These are phyloP conservation scores for Xiphophorus maculatus DNA, from an alignment of 2,113 vertebrate genomes.

Conservation along the genomic window DNA sequence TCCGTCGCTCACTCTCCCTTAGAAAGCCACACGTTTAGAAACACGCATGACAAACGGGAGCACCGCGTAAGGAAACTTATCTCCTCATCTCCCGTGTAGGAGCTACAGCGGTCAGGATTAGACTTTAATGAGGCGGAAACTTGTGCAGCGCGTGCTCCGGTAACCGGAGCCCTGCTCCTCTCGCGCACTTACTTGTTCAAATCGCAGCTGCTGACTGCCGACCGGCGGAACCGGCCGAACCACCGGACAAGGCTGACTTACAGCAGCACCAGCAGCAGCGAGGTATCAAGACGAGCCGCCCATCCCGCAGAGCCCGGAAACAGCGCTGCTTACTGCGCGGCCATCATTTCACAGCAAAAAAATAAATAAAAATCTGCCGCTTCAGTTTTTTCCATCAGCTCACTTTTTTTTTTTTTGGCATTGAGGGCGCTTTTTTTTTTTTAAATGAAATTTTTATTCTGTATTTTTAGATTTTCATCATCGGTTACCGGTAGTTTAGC, in stretches of 20 bases:
- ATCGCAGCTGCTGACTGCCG: constrained; percentile 20
- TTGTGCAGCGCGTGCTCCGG: neutral
- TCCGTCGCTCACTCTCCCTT: constrained; percentile 6
- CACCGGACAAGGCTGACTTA: neutral
- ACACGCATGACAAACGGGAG: neutral
- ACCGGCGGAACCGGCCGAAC: constrained; percentile 15
- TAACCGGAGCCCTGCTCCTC: neutral
- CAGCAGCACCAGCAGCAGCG: neutral
- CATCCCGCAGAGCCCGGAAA: constrained; percentile 12
- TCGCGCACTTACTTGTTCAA: constrained; percentile 38
- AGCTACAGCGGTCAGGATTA: neutral
- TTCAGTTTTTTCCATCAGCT: neutral
- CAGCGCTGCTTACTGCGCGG: constrained; percentile 19
- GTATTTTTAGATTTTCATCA: neutral
- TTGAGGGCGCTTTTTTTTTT: constrained; percentile 5
- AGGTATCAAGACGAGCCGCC: constrained; percentile 2
- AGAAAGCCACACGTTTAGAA: neutral
- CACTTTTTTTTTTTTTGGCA: neutral
- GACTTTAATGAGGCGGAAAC: neutral
- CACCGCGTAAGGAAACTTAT: neutral
- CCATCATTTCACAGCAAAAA: constrained; percentile 17
- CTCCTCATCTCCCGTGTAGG: neutral
- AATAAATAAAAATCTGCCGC: neutral
- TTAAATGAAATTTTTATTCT: too few species aligned
- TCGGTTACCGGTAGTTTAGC: constrained; percentile 1